Percentiles rank a stretch among this genome's conserved stretches.
Conservation (phyloP, 1,140 invertebrate species). For the Heliconius melpomene region DNA sequence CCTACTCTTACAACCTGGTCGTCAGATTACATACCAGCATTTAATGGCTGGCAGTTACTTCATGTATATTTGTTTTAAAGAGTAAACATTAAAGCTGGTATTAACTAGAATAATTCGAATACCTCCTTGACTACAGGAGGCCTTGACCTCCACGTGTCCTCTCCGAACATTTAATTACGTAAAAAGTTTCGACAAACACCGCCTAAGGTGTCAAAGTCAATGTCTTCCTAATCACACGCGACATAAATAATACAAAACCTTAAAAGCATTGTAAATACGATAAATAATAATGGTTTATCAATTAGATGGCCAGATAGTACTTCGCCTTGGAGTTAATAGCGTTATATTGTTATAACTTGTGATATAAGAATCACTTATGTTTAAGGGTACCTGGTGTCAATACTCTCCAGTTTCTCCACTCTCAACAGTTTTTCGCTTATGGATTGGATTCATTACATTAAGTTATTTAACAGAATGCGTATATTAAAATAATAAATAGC, state of each 20-base stretch:
- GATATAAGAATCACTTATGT: not conserved
- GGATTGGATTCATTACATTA: too few relatives aligned
- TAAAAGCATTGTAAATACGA: slow-evolving; percentile 30
- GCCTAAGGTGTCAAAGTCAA: slow-evolving; percentile 57
- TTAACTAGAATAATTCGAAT: slow-evolving; percentile 36
- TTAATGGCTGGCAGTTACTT: not conserved
- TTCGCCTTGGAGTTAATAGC: slow-evolving; percentile 19
- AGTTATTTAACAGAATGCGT: too few relatives aligned
- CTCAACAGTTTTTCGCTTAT: too few relatives aligned
- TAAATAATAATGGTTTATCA: slow-evolving; percentile 18
- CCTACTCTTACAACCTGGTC: not conserved
- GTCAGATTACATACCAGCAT: not conserved
- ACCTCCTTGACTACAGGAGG: slow-evolving; percentile 43
- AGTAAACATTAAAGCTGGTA: slow-evolving; percentile 27
- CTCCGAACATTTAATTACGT: slow-evolving; percentile 51
- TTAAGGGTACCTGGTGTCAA: too few relatives aligned
- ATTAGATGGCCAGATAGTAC: slow-evolving; percentile 20
- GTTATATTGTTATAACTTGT: not conserved
- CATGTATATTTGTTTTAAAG: slow-evolving; percentile 12
- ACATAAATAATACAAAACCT: slow-evolving; percentile 24
- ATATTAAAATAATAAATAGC: too few relatives aligned
- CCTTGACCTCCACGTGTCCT: slow-evolving; percentile 54
- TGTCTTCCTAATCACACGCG: slow-evolving; percentile 30
- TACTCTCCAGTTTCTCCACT: too few relatives aligned
- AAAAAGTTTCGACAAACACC: slow-evolving; percentile 53